These are phyloP conservation scores for Tupaia tana DNA, from an alignment of 2,113 vertebrate species.

Conservation along the genomic window DNA sequence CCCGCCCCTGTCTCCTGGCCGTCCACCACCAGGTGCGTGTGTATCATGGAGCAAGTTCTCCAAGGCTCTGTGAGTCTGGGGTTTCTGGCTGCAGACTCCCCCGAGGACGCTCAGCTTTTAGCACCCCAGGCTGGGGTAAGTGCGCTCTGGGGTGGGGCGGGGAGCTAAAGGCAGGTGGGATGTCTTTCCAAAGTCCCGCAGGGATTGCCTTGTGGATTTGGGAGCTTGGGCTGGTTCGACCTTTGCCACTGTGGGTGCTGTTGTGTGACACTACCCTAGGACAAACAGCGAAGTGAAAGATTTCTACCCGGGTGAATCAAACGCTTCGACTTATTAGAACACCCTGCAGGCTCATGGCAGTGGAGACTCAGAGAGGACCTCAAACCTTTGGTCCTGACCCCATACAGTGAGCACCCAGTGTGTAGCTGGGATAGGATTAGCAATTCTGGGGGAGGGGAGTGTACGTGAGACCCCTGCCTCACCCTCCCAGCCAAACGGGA, in stretches of 20 bases:
- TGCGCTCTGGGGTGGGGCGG: neutral
- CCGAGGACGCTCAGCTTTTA: neutral
- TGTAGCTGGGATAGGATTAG: neutral
- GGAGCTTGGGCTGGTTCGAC: neutral
- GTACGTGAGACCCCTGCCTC: rapidly evolving
- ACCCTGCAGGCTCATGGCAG: neutral
- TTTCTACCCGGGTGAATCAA: neutral
- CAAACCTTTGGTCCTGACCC: neutral
- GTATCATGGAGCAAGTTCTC: neutral
- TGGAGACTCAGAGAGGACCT: neutral
- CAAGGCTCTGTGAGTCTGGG: neutral
- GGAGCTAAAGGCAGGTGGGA: neutral
- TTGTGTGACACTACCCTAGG: rapidly evolving
- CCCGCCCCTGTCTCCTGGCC: rapidly evolving
- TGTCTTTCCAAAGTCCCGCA: neutral
- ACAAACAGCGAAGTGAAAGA: neutral
- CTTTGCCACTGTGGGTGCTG: no score
- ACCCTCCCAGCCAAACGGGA: no score
- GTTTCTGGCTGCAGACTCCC: neutral
- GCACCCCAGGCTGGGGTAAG: neutral
- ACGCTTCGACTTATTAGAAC: neutral
- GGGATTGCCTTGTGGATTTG: neutral
- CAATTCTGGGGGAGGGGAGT: rapidly evolving
- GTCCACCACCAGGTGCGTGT: neutral
- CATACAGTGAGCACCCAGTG: neutral